Conservation (phyloP, 1,140 invertebrate species). For the Caenorhabditis latens region DNA sequence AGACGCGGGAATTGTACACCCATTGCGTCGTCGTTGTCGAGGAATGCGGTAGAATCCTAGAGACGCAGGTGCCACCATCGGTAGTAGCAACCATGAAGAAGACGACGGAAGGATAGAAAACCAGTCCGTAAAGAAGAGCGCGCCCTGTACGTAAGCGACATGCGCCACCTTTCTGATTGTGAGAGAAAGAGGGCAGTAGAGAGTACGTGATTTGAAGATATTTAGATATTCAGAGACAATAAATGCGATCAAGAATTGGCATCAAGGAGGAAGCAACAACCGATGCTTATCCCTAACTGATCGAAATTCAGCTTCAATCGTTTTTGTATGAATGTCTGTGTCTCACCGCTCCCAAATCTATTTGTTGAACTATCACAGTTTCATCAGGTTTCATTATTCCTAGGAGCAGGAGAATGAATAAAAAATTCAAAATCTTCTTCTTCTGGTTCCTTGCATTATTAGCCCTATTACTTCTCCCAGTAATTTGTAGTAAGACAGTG, state of each 20-base stretch:
- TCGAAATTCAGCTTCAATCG: slow-evolving; percentile 29
- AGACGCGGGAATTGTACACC: slow-evolving; percentile 20
- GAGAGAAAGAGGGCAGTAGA: not conserved
- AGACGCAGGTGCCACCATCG: not conserved
- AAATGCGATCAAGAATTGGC: slow-evolving; percentile 23
- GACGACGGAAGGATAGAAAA: slow-evolving; percentile 42
- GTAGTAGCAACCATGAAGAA: not conserved
- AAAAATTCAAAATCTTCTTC: too few relatives aligned
- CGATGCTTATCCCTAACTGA: not conserved
- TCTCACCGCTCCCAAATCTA: not conserved
- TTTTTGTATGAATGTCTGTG: slow-evolving; percentile 5
- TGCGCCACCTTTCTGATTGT: slow-evolving; percentile 37
- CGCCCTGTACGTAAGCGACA: not conserved
- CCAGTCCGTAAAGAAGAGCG: slow-evolving; percentile 19
- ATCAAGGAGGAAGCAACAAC: not conserved
- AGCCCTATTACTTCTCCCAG: too few relatives aligned
- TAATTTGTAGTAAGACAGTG: too few relatives aligned
- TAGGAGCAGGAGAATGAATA: too few relatives aligned
- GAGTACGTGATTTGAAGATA: slow-evolving; percentile 4
- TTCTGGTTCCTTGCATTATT: too few relatives aligned
- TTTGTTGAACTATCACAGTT: too few relatives aligned
- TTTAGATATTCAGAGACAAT: not conserved
- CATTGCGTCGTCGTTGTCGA: slow-evolving; percentile 5
- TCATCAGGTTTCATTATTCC: too few relatives aligned
- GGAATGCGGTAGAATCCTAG: slow-evolving; percentile 22